Percentiles rank a stretch among this genome's conserved stretches.
Conservation (phyloP, 2,113 vertebrate species). For the Malaclemys terrapin region DNA sequence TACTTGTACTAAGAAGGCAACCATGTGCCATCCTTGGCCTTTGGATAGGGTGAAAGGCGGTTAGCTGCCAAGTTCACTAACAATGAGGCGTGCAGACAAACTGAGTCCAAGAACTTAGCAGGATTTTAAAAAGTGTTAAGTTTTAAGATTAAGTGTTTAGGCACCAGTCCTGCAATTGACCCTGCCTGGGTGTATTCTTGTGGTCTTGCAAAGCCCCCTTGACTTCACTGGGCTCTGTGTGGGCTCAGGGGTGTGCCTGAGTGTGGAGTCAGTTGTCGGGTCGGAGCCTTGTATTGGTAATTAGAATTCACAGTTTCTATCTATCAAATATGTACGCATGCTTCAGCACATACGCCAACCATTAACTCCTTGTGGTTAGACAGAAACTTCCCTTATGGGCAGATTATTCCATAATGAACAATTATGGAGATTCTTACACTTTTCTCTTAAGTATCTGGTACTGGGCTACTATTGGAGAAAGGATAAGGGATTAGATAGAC, state of each 20-base stretch:
- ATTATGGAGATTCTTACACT: accelerated
- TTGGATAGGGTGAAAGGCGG: neutral
- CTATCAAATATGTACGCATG: neutral
- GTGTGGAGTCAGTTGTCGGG: neutral
- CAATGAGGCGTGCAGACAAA: neutral
- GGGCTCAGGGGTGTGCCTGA: neutral
- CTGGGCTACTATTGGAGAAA: neutral
- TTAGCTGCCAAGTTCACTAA: neutral
- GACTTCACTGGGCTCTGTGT: neutral
- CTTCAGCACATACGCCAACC: neutral
- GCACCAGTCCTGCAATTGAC: neutral
- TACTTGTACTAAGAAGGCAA: neutral
- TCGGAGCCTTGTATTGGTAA: neutral
- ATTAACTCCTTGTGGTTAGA: neutral
- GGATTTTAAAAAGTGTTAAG: neutral
- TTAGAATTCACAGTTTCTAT: neutral
- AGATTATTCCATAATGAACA: neutral
- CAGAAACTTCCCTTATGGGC: accelerated
- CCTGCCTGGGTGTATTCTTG: neutral
- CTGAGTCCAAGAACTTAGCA: too few relatives aligned
- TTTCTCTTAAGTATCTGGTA: neutral
- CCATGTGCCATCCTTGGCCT: accelerated
- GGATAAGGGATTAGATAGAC: neutral
- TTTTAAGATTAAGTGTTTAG: neutral
- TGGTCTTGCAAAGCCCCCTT: neutral